These are phyloP conservation scores for Dendrolimus pini DNA, from an alignment of 2,888 invertebrate species.

Conservation along the genomic window DNA sequence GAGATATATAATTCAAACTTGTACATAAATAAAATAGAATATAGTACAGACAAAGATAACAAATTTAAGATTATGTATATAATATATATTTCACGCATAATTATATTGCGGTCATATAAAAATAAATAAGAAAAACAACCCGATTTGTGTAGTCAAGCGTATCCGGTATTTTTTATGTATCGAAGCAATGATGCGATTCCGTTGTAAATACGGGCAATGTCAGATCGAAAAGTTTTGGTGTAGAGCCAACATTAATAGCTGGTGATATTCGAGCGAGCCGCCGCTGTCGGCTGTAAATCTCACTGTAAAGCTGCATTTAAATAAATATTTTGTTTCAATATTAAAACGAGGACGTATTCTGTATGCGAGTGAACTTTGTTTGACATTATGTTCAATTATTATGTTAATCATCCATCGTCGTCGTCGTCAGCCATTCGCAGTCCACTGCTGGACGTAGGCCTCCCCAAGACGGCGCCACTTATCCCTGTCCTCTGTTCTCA, in stretches of 20 bases:
- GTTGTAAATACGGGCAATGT: conserved; percentile 27
- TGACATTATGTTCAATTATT: no score
- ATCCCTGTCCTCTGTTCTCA: no score
- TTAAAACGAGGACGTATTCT: conserved; percentile 3
- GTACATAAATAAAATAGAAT: no score
- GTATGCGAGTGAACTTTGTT: background rate
- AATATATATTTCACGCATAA: no score
- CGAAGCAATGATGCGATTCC: conserved; percentile 11
- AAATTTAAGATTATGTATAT: no score
- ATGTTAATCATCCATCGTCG: no score
- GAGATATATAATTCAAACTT: no score
- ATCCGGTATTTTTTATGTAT: background rate
- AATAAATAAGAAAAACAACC: background rate
- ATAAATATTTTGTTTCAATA: conserved; percentile 25
- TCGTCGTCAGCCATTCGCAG: no score
- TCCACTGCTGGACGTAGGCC: no score
- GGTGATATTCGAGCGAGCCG: conserved; percentile 35
- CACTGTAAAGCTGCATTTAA: conserved; percentile 33
- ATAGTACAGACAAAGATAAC: no score
- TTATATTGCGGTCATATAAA: no score
- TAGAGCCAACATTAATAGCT: conserved; percentile 46
- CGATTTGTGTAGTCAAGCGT: background rate
- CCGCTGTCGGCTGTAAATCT: conserved; percentile 40
- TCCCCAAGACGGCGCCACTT: no score
- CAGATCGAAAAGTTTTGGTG: conserved; percentile 41